phyloP scores from a whole-genome alignment of 1,140 invertebrate species.

The Drosophila lowei region DNA sequence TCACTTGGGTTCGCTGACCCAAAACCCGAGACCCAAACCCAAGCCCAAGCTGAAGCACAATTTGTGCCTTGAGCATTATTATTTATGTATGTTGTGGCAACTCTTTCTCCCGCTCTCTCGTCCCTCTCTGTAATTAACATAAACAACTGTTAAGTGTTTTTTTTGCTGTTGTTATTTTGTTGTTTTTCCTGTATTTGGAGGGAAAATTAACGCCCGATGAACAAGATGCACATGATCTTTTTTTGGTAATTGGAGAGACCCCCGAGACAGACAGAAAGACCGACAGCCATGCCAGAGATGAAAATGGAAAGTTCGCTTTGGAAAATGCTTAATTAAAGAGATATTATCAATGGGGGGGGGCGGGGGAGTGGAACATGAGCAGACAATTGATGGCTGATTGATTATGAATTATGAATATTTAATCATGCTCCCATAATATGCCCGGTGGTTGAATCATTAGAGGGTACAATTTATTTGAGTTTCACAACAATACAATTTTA shows the following conservation, averaged over 20 bases:
- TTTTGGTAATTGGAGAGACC: slow-evolving; percentile 44
- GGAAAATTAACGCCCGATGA: slow-evolving; percentile 70
- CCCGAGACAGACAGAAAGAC: not conserved
- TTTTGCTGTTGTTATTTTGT: slow-evolving; percentile 10
- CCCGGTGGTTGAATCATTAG: slow-evolving; percentile 6
- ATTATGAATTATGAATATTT: slow-evolving; percentile 42
- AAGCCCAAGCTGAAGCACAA: slow-evolving; percentile 24
- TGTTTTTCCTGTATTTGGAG: slow-evolving; percentile 40
- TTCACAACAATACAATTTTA: not conserved
- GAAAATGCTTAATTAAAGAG: slow-evolving; percentile 41
- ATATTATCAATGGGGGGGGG: not conserved
- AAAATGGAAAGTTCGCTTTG: slow-evolving; percentile 59
- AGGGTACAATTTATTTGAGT: no score
- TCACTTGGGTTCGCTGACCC: slow-evolving; percentile 61
- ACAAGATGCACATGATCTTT: slow-evolving; percentile 57
- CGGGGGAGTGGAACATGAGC: not conserved
- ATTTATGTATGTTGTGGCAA: slow-evolving; percentile 26
- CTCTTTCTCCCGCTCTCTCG: slow-evolving; percentile 27
- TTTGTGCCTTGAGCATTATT: slow-evolving; percentile 28
- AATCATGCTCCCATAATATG: slow-evolving; percentile 4
- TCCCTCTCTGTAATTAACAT: slow-evolving; percentile 59
- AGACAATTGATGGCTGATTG: slow-evolving; percentile 37
- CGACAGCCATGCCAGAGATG: not conserved
- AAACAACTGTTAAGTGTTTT: slow-evolving; percentile 67
- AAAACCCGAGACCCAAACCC: slow-evolving; percentile 22